Evolutionary conservation across 2,888 invertebrate genomes (phyloP).

Genomic region (Caenorhabditis becei): DNA sequence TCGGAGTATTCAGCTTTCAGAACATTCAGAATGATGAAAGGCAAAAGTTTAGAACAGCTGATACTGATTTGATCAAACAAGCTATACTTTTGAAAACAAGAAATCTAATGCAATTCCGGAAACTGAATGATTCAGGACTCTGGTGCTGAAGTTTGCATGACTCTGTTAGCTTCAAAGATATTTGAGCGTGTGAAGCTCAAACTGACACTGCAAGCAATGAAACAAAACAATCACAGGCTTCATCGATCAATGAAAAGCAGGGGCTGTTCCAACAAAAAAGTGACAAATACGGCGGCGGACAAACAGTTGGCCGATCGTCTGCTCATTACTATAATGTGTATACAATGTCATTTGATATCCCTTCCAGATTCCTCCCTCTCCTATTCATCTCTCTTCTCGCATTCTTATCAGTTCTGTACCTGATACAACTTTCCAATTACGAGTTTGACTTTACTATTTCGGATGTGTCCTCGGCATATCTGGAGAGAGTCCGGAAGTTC

Average conservation of each 20-base stretch:
- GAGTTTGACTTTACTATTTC: slow-evolving; percentile 19
- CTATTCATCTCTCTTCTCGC: slow-evolving; percentile 23
- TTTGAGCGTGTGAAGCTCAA: too few relatives aligned
- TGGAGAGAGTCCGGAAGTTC: slow-evolving; percentile 16
- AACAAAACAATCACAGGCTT: background rate
- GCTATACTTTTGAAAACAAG: too few relatives aligned
- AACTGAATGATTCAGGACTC: too few relatives aligned
- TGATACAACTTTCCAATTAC: slow-evolving; percentile 7
- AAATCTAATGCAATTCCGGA: too few relatives aligned
- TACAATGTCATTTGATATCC: slow-evolving; percentile 3
- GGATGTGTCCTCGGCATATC: slow-evolving; percentile 28
- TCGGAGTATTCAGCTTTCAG: too few relatives aligned
- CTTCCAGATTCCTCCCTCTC: slow-evolving; percentile 10
- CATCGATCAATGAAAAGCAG: background rate
- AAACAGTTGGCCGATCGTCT: background rate
- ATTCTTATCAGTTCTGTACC: slow-evolving; percentile 22
- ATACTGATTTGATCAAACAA: too few relatives aligned
- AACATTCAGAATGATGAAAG: too few relatives aligned
- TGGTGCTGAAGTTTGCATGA: too few relatives aligned
- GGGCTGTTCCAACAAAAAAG: slow-evolving; percentile 34
- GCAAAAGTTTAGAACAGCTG: too few relatives aligned
- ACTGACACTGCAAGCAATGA: background rate
- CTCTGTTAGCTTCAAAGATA: too few relatives aligned
- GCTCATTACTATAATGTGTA: background rate
- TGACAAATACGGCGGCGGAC: slow-evolving; percentile 6